These are phyloP conservation scores for Gadopsis bispinosus DNA, from an alignment of 2,797 vertebrate species.

Conservation along the genomic window DNA sequence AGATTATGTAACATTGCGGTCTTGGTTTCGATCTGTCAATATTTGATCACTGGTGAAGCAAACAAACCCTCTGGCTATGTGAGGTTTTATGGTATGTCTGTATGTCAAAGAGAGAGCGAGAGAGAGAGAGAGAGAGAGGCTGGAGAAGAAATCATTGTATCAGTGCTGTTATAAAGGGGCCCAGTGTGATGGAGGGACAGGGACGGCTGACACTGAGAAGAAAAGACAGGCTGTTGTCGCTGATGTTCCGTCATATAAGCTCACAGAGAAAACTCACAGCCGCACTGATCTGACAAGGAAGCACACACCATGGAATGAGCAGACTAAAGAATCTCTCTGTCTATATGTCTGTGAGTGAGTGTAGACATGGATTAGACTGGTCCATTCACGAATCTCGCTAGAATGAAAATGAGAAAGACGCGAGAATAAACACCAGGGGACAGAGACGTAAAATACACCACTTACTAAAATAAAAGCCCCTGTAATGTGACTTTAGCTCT, in stretches of 20 bases:
- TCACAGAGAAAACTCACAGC: slow-evolving; percentile 67
- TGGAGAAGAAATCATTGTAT: slow-evolving; percentile 78
- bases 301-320: slow-evolving; percentile 41
- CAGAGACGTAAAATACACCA: slow-evolving; percentile 21
- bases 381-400: slow-evolving; percentile 43
- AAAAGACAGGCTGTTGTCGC: slow-evolving; percentile 77
- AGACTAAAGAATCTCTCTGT: slow-evolving; percentile 43
- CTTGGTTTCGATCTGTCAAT: slow-evolving; percentile 9
- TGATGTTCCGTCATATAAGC: slow-evolving; percentile 71
- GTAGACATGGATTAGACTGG: slow-evolving; percentile 42
- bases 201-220: slow-evolving; percentile 81
- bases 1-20: slow-evolving; percentile 3
- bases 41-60: slow-evolving; percentile 5
- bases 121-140: not conserved
- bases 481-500: slow-evolving; percentile 38
- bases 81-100: slow-evolving; percentile 43
- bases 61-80: slow-evolving; percentile 25
- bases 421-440: slow-evolving; percentile 31
- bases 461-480: slow-evolving; percentile 39
- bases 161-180: slow-evolving; percentile 67
- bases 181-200: slow-evolving; percentile 79
- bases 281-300: slow-evolving; percentile 65
- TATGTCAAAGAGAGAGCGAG: slow-evolving; percentile 15
- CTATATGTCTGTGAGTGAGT: slow-evolving; percentile 7
- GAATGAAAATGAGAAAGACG: slow-evolving; percentile 40